Evolutionary conservation across 2,113 vertebrate genomes (phyloP).

Genomic region (Cheilinus undulatus): DNA sequence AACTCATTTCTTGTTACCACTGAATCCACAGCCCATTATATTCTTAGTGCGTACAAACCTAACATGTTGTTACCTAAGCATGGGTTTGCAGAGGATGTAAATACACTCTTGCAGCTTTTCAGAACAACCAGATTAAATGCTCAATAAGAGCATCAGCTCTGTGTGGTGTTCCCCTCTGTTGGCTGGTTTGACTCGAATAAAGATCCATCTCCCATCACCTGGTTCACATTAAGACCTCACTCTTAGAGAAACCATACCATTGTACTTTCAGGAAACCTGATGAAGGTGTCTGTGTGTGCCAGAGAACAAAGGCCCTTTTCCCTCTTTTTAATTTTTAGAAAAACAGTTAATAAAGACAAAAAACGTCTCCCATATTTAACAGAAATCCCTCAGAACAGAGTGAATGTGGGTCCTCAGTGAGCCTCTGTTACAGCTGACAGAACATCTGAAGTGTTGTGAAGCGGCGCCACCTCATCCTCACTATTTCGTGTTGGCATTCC

Average conservation of each 20-base stretch:
- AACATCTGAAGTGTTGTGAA: neutral
- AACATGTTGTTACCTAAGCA: too few relatives aligned
- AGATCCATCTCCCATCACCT: neutral
- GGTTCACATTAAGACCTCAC: neutral
- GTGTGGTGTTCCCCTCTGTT: neutral
- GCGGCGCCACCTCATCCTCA: neutral
- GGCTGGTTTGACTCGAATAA: neutral
- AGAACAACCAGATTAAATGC: neutral
- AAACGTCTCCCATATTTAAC: neutral
- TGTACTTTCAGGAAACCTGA: neutral
- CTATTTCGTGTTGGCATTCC: slow-evolving; percentile 27
- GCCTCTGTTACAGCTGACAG: neutral
- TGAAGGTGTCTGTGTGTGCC: neutral
- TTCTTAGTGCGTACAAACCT: too few relatives aligned
- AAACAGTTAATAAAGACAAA: neutral
- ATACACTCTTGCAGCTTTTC: neutral
- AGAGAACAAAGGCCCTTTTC: neutral
- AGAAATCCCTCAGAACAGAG: neutral
- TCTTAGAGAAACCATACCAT: neutral
- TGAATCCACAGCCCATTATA: too few relatives aligned
- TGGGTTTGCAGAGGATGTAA: neutral
- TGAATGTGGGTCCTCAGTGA: neutral
- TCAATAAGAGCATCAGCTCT: neutral
- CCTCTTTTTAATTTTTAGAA: neutral
- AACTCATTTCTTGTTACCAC: too few relatives aligned